Conservation (phyloP, 2,113 vertebrate genomes). For the Mohoua ochrocephala region DNA sequence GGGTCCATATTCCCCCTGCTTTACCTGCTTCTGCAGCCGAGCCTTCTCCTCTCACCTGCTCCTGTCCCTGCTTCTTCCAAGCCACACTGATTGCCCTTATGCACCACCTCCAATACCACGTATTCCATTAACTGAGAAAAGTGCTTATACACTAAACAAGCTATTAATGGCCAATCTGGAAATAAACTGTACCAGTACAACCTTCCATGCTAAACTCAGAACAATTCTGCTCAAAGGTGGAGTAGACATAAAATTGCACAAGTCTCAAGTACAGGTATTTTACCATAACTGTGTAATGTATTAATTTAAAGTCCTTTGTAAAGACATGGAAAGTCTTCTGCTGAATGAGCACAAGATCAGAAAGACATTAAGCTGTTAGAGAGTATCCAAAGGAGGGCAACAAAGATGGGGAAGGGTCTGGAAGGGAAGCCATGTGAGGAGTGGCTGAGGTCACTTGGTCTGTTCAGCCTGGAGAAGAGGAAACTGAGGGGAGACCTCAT, state of each 20-base stretch:
- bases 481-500: not conserved
- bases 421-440: fast-evolving
- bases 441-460: fast-evolving
- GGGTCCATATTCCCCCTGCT: not conserved
- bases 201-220: not conserved
- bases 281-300: not conserved
- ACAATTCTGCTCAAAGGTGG: not conserved
- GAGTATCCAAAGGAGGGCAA: not conserved
- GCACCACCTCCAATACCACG: not conserved
- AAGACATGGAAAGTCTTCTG: not conserved
- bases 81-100: not conserved
- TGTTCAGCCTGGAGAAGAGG: not conserved
- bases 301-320: not conserved
- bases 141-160: not conserved
- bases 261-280: not conserved
- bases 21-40: not conserved
- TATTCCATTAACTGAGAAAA: not conserved
- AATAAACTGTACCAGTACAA: not conserved
- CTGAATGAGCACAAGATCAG: not conserved
- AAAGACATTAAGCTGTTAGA: not conserved
- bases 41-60: not conserved
- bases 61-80: not conserved
- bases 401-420: not conserved
- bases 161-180: not conserved
- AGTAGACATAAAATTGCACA: not conserved